Conservation (phyloP, 2,797 vertebrate species). For the Coregonus sp. region DNA sequence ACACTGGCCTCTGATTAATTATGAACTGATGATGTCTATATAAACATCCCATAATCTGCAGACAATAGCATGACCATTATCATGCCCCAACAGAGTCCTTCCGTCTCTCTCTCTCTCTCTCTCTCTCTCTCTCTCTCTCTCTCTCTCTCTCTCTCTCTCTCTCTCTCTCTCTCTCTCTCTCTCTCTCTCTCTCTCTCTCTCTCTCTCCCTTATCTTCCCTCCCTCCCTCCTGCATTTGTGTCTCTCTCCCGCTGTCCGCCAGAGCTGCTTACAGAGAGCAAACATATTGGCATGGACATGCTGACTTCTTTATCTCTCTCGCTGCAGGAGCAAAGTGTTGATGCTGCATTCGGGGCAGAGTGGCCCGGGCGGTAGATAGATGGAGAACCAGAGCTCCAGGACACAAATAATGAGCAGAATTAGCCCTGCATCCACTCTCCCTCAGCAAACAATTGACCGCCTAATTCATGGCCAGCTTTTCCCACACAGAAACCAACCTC, state of each 20-base stretch:
- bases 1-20: not conserved
- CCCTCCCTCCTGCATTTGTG: not conserved
- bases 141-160: not conserved
- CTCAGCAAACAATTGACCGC: not conserved
- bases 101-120: not conserved
- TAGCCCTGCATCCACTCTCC: not conserved
- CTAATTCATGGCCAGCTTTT: not conserved
- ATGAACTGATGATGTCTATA: not conserved
- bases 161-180: not conserved
- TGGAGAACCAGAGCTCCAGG: constrained; percentile 3
- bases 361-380: constrained; percentile 20
- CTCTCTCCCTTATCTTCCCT: not conserved
- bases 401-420: not conserved
- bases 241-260: not conserved
- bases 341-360: constrained; percentile 20
- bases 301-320: constrained; percentile 24
- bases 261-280: constrained; percentile 18
- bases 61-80: not conserved
- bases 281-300: constrained; percentile 14
- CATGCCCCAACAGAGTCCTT: not conserved
- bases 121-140: not conserved
- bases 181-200: not conserved
- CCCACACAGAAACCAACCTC: not conserved
- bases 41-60: not conserved
- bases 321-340: constrained; percentile 23